phyloP scores from a whole-genome alignment of 2,797 vertebrate genomes.

The Mormyrops boulengeri region DNA sequence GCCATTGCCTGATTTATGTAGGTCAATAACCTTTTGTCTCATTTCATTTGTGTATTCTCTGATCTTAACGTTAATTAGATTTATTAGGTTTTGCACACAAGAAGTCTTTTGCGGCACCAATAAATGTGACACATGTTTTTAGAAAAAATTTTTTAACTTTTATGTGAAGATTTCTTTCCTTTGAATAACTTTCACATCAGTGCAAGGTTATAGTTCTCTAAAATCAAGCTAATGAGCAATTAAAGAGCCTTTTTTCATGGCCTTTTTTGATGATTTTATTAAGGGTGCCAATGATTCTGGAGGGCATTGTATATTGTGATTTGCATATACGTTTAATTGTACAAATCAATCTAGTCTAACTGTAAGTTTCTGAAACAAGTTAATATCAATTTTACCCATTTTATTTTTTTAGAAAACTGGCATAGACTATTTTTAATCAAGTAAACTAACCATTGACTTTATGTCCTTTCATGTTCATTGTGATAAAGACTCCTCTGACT shows the following conservation, averaged over 20 bases:
- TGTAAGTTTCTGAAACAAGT: not conserved
- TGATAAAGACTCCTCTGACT: not conserved
- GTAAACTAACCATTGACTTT: not conserved
- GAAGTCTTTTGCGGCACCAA: not conserved
- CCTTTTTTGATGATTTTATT: not conserved
- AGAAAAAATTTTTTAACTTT: not conserved
- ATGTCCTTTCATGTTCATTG: not conserved
- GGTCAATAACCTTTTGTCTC: not conserved
- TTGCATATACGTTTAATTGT: not conserved
- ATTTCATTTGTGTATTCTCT: not conserved
- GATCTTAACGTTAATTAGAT: not conserved
- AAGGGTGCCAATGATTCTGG: not conserved
- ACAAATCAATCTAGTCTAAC: not conserved
- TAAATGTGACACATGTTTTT: not conserved
- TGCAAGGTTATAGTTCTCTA: not conserved
- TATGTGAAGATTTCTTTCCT: not conserved
- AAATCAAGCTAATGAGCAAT: not conserved
- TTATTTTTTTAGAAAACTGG: not conserved
- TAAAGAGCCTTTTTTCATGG: not conserved
- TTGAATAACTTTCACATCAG: not conserved
- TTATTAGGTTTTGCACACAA: not conserved
- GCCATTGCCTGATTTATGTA: not conserved
- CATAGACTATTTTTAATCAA: not conserved
- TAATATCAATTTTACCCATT: not conserved
- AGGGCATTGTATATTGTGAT: not conserved